phyloP scores from a whole-genome alignment of 1,140 invertebrate genomes.

The Monomorium pharaonis region DNA sequence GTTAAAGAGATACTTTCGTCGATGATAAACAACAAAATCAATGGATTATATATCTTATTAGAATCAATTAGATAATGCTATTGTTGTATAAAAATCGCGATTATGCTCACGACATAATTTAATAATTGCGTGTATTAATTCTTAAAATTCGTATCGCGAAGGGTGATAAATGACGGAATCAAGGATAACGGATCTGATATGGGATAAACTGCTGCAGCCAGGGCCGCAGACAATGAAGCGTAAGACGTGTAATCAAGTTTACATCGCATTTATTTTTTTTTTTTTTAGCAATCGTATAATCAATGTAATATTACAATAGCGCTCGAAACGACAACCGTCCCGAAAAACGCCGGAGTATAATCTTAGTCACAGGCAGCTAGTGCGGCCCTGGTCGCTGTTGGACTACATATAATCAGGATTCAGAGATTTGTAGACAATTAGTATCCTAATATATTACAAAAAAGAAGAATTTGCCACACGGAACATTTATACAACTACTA shows the following conservation, averaged over 20 bases:
- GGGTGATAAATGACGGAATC: conserved; percentile 17
- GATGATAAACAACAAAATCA: background rate
- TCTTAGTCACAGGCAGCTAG: conserved; percentile 76
- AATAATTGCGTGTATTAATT: background rate
- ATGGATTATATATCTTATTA: background rate
- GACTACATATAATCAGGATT: conserved; percentile 78
- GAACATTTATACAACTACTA: conserved; percentile 80
- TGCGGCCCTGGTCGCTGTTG: conserved; percentile 80
- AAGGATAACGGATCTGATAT: conserved; percentile 15
- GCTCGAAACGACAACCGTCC: conserved; percentile 81
- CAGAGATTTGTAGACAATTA: conserved; percentile 80
- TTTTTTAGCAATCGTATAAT: conserved; percentile 85
- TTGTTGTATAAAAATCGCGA: background rate
- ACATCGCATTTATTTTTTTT: conserved; percentile 82
- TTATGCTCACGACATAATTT: background rate
- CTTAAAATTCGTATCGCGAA: background rate
- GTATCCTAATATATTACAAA: conserved; percentile 83
- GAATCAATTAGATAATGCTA: background rate
- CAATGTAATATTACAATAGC: conserved; percentile 84
- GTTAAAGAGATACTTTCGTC: background rate
- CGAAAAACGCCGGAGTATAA: conserved; percentile 60
- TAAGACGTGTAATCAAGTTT: conserved; percentile 72
- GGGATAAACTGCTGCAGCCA: conserved; percentile 56
- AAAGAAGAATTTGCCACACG: conserved; percentile 72
- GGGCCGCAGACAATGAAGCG: conserved; percentile 57